Conservation (phyloP, 2,888 invertebrate genomes). For the Parnassius glacialis region DNA sequence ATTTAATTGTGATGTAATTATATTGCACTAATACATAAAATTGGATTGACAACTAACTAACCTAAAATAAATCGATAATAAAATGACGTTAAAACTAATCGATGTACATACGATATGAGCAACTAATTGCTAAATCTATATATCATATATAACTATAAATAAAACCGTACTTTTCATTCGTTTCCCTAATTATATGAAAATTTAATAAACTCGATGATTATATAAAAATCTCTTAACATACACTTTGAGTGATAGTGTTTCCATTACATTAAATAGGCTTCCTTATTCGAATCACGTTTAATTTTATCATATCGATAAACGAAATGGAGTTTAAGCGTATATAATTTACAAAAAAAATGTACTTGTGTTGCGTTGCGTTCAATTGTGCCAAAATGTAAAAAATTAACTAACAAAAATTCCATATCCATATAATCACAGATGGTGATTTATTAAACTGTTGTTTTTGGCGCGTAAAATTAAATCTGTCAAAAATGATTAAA, state of each 20-base stretch:
- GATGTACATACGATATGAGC: slow-evolving; percentile 69
- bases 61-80: slow-evolving; percentile 31
- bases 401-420: slow-evolving; percentile 3
- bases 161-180: slow-evolving; percentile 13
- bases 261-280: slow-evolving; percentile 20
- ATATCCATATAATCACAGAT: slow-evolving; percentile 3
- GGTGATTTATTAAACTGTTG: slow-evolving; percentile 4
- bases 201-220: slow-evolving; percentile 14
- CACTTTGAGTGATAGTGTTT: slow-evolving; percentile 25
- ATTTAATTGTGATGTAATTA: slow-evolving; percentile 4
- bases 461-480: slow-evolving; percentile 18
- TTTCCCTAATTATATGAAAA: slow-evolving; percentile 11
- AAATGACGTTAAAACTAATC: slow-evolving; percentile 48
- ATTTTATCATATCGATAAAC: slow-evolving; percentile 6
- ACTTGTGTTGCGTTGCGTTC: background rate
- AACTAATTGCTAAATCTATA: slow-evolving; percentile 37
- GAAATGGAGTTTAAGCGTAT: background rate
- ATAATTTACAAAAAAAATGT: slow-evolving; percentile 13
- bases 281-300: slow-evolving; percentile 11
- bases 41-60: slow-evolving; percentile 22
- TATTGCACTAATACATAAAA: slow-evolving; percentile 25
- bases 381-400: slow-evolving; percentile 17
- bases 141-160: slow-evolving; percentile 25
- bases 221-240: slow-evolving; percentile 20
- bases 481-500: slow-evolving; percentile 28